Percentiles rank a stretch among this genome's conserved stretches.
Evolutionary conservation across 2,797 vertebrate species (phyloP).

Genomic region (Acropternis orthonyx): DNA sequence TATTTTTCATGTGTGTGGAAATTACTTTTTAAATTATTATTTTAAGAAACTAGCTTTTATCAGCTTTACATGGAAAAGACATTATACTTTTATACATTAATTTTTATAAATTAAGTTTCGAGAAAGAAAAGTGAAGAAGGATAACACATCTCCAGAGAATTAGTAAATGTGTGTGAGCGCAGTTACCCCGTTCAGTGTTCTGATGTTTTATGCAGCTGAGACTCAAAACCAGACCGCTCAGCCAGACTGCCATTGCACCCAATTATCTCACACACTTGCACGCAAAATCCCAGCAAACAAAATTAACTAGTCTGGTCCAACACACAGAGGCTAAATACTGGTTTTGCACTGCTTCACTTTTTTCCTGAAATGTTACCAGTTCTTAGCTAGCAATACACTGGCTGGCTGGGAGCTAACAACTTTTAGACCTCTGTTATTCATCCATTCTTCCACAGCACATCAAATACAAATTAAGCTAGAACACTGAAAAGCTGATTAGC

Average conservation of each 20-base stretch:
- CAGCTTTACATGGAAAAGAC: neutral
- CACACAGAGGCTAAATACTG: neutral
- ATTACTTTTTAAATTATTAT: neutral
- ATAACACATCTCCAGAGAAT: neutral
- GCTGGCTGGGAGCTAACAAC: neutral
- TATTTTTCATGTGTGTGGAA: neutral
- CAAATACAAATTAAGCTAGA: neutral
- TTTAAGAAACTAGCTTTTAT: neutral
- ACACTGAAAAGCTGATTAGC: neutral
- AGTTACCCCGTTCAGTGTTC: neutral
- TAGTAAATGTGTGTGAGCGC: rapidly evolving
- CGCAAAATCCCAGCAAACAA: neutral
- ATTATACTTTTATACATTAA: neutral
- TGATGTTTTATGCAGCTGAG: neutral
- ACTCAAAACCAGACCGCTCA: neutral
- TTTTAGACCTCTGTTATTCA: neutral
- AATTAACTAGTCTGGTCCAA: neutral
- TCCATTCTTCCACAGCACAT: neutral
- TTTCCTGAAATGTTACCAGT: neutral
- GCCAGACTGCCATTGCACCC: neutral
- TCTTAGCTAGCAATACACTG: neutral
- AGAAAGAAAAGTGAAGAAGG: neutral
- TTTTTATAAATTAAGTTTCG: neutral
- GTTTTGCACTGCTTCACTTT: neutral
- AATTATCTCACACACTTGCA: neutral